Evolutionary conservation across 2,113 vertebrate species (phyloP), one percentile per base, ranked within the genome.

Genomic region (Heptranchias perlo): DNA sequence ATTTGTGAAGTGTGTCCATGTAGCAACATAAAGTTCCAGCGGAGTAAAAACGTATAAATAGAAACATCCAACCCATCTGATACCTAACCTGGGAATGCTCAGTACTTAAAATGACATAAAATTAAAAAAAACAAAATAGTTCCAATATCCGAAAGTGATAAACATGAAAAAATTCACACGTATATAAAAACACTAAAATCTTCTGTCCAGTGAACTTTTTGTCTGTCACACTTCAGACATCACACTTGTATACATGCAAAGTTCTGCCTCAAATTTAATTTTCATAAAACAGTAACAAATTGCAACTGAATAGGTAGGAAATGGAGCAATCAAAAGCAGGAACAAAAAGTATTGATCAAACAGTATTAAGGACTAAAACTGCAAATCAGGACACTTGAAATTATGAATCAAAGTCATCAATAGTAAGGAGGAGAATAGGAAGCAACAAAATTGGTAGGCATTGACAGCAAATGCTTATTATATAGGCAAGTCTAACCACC

Each of bases 241-340:
- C 84, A 52, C 84, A 52, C 47, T 87, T 28, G 49, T 28, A 49
- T 28, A 31, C 49, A 31, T 31, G 49, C 23, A 52, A 89, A 54
- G 28, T 52, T 6, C 7, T 49, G 23, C 25, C 25, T 89, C 86
- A 89, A 52, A 89, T 28, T 89, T 89, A 52, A 31, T 23, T 89
- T 89, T 89, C 28, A 10, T 49, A 52, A 28, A 89, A 6, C 25
- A 28, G 86, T 11, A 89, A 31, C 52, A 91, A 58, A 91, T 58
- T 91, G 87, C 52, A 91, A 35, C 52, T 54, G 28, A 89, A 35
- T 89, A 52, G 86, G 52, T 31, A 58, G 25, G 86, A 91, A 54
- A 91, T 35, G 87, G 31, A 58, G 87, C 52, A 91, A 91, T 89
- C 86, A 89, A 89, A 89, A 89, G 39, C 86, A 31, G 84, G 52